A percentile compares a stretch with the other conserved stretches of the same genome.
These are phyloP conservation scores for Mesochorus sp. DNA, from an alignment of 2,888 invertebrate species.

Conservation along the genomic window DNA sequence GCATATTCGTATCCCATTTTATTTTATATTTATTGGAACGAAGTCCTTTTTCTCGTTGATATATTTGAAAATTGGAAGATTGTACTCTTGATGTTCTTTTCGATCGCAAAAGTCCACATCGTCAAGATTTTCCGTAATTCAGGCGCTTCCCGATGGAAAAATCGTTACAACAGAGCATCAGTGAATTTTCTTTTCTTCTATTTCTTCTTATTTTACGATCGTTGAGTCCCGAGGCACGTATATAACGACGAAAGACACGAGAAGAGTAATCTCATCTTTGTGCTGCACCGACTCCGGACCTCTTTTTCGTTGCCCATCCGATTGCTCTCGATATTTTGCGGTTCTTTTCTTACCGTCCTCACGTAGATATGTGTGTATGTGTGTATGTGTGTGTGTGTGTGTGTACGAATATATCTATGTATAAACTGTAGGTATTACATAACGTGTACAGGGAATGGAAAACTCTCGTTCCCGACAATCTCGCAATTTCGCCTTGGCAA, in stretches of 20 bases:
- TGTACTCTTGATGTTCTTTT: not conserved
- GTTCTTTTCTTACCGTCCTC: conserved; percentile 6
- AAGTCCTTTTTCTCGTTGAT: too few relatives aligned
- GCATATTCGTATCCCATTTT: too few relatives aligned
- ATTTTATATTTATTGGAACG: too few relatives aligned
- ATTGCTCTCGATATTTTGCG: conserved; percentile 41
- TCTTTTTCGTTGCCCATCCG: conserved; percentile 17
- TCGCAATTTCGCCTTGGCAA: conserved; percentile 29
- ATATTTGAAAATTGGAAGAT: not conserved
- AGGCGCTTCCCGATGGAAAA: not conserved
- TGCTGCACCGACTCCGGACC: conserved; percentile 6
- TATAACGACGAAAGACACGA: conserved; percentile 18
- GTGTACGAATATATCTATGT: conserved; percentile 13
- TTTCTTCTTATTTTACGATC: not conserved
- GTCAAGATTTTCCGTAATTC: conserved; percentile 14
- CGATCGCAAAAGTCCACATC: not conserved
- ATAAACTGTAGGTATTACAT: not conserved
- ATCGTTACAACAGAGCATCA: not conserved
- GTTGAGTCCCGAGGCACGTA: conserved; percentile 46
- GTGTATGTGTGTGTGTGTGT: too few relatives aligned
- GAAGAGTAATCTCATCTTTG: conserved; percentile 42
- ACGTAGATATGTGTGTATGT: too few relatives aligned
- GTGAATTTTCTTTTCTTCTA: not conserved
- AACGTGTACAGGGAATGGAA: not conserved
- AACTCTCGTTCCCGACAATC: conserved; percentile 4